Evolutionary conservation across 2,113 vertebrate species (phyloP).

Genomic region (Scopus umbretta): DNA sequence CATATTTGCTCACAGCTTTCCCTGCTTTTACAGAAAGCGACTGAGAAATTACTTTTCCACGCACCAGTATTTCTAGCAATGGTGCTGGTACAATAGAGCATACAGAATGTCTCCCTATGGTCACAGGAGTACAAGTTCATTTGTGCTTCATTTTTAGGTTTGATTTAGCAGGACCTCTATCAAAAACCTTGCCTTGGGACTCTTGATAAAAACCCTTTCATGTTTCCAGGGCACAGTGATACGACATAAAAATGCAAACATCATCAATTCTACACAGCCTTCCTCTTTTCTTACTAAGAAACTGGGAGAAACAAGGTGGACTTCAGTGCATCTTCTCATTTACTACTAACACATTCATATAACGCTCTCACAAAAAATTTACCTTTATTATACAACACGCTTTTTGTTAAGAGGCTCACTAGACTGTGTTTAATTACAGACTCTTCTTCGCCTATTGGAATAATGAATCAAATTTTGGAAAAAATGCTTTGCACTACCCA

Average conservation of each 20-base stretch:
- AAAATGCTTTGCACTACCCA: background rate
- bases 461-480: background rate
- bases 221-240: background rate
- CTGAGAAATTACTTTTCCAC: background rate
- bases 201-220: background rate
- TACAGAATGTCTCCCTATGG: background rate
- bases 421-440: slow-evolving; percentile 45
- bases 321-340: background rate
- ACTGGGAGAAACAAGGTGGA: background rate
- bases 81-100: background rate
- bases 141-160: background rate
- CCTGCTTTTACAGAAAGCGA: background rate
- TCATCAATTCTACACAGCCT: background rate
- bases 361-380: background rate
- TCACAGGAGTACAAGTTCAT: background rate
- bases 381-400: background rate
- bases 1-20: background rate
- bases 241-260: background rate
- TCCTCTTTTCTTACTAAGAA: background rate
- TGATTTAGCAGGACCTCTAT: background rate
- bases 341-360: background rate
- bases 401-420: slow-evolving; percentile 22
- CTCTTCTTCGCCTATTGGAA: slow-evolving; percentile 3
- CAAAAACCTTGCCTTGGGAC: background rate
- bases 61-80: background rate